Evolutionary conservation across 2,888 invertebrate genomes (phyloP), one percentile per base, ranked within the genome.

Genomic region (Yponomeuta sedellus): DNA sequence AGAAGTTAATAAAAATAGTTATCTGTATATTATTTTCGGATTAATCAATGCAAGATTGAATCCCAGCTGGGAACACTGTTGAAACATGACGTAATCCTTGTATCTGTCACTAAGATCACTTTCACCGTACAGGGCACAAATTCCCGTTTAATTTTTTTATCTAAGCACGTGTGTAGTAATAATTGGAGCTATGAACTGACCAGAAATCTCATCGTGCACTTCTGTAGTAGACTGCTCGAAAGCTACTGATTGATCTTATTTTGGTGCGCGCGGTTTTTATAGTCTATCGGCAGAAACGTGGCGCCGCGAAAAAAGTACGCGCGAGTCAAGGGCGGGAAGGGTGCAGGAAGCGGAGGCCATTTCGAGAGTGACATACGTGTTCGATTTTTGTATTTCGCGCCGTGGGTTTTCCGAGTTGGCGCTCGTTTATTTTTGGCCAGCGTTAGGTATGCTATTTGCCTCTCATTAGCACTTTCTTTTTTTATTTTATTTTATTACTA

Each of bases 191-290:
- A 67, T 74, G 68, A 81, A 88, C 91, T 85, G 77, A 90, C 88
- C 88, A 90, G 89, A 85, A 90, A 80, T 90, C 89, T 87, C 89
- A 90, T 90, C 88, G 76, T 89, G 90, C 88, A 90, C 87, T 91
- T 91, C 91, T 86, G 86, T 88, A 74, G 78, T 84, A 86, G 91
- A 91, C 91, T 91, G 90, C 91, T 75, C 88, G 88, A 85, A 81
- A 82, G 89, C 91, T 90, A 91, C 90, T 91, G 91, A 89, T 79
- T 89, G 86, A 79, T 85, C 81, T 83, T 81, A 79, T 83, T 87
- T 81, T 77, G 86, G 77, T 73, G 82, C 72, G 75, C 77, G 67
- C 72, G 70, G 80, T 82, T 84, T 91, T 89, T 90, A 91, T 91
- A 90, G 78, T 79, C 70, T 73, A 70, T 73, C 73, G 80, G 81